phyloP scores from a whole-genome alignment of 2,113 vertebrate genomes.

The Mystacornis crossleyi region DNA sequence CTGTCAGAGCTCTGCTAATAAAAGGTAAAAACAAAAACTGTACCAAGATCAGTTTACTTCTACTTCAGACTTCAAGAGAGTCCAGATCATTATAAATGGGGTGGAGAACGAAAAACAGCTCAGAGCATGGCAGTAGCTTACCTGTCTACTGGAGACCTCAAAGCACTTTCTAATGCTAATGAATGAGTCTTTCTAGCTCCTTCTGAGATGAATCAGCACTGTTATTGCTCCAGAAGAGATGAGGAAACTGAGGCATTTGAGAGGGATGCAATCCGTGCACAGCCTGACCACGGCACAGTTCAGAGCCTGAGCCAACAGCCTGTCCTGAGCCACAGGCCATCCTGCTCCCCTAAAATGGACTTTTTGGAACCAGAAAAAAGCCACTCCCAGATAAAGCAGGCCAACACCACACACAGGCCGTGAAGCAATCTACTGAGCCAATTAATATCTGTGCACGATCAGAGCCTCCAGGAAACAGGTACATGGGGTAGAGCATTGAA shows the following conservation, averaged over 20 bases:
- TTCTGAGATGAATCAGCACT: not conserved
- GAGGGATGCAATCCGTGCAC: fast-evolving
- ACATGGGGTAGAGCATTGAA: not conserved
- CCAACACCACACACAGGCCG: not conserved
- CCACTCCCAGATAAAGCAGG: not conserved
- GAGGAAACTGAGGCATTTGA: not conserved
- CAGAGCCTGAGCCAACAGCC: not conserved
- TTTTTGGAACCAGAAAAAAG: not conserved
- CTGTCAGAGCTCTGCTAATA: not conserved
- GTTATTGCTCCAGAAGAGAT: not conserved
- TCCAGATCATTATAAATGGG: not conserved
- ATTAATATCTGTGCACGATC: not conserved
- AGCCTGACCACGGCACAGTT: not conserved
- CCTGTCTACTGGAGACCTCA: not conserved
- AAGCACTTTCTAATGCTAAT: not conserved
- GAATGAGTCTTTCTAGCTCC: not conserved
- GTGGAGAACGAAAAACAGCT: not conserved
- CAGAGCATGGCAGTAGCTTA: not conserved
- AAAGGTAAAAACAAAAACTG: not conserved
- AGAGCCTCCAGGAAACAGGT: not conserved
- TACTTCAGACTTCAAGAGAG: conserved; percentile 10
- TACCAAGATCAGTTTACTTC: conserved; percentile 5
- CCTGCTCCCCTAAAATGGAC: not conserved
- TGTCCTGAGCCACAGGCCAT: not conserved
- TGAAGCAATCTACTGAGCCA: not conserved